Evolutionary conservation across 37 sponge, comb jelly and placozoan genomes (phyloP).

Genomic region (Ephydatia muelleri): DNA sequence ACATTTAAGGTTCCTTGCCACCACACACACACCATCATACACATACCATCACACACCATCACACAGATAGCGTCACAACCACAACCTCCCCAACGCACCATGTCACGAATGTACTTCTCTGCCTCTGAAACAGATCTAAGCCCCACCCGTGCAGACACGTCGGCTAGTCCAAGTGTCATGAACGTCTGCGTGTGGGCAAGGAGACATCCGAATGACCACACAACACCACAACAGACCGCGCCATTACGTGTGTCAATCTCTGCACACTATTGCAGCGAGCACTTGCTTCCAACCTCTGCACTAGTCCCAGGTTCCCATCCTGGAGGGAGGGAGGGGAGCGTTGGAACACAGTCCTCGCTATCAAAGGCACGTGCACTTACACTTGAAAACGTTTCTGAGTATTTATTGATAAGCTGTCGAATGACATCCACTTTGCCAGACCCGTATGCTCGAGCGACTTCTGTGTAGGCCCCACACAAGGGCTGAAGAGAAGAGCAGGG

Average conservation of each 20-base stretch:
- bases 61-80: background rate
- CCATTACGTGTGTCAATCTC: constrained; percentile 81
- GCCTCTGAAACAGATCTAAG: constrained; percentile 70
- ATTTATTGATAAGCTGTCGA: constrained; percentile 44
- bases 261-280: constrained; percentile 61
- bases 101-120: constrained; percentile 84
- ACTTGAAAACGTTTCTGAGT: constrained; percentile 49
- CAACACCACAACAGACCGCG: background rate
- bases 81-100: constrained; percentile 50
- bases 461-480: constrained; percentile 71
- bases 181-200: constrained; percentile 63
- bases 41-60: background rate
- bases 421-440: constrained; percentile 29
- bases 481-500: constrained; percentile 41
- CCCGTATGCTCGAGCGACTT: constrained; percentile 57
- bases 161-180: constrained; percentile 79
- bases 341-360: background rate
- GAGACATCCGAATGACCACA: background rate
- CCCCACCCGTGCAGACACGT: constrained; percentile 68
- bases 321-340: constrained; percentile 2
- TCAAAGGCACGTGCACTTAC: constrained; percentile 45
- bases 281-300: constrained; percentile 54
- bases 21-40: background rate
- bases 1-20: background rate
- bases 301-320: constrained; percentile 84